phyloP scores from a whole-genome alignment of 2,888 invertebrate genomes.

The Mythimna pallens region DNA sequence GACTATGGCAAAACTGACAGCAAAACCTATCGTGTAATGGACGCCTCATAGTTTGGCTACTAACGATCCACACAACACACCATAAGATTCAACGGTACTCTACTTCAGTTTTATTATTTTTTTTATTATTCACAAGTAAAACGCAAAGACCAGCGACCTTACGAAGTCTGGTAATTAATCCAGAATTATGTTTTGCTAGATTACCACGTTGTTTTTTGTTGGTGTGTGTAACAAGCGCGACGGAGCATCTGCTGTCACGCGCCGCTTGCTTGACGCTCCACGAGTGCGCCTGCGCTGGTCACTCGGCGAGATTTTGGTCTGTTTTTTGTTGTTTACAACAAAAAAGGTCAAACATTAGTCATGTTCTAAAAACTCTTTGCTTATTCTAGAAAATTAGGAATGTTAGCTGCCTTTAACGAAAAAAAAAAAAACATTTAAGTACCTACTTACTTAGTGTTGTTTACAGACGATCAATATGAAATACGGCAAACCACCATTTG shows the following conservation, averaged over 20 bases:
- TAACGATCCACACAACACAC: not conserved
- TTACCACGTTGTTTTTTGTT: slow-evolving; percentile 51
- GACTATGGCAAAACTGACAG: too few species aligned
- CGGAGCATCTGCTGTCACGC: slow-evolving; percentile 62
- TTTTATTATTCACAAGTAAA: slow-evolving; percentile 39
- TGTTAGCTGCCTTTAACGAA: not conserved
- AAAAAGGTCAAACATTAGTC: slow-evolving; percentile 34
- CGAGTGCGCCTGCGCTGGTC: slow-evolving; percentile 29
- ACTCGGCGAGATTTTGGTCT: slow-evolving; percentile 42
- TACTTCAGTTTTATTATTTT: slow-evolving; percentile 4
- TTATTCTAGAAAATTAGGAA: not conserved
- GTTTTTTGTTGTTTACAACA: slow-evolving; percentile 36
- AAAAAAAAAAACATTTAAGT: not conserved
- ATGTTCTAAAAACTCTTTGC: slow-evolving; percentile 16
- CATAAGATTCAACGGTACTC: slow-evolving; percentile 10
- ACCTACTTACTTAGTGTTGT: not conserved
- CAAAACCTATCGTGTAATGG: too few species aligned
- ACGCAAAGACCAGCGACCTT: slow-evolving; percentile 36
- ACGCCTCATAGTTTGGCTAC: slow-evolving; percentile 2
- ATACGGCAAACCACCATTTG: slow-evolving; percentile 13
- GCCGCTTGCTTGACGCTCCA: slow-evolving; percentile 31
- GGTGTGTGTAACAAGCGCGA: slow-evolving; percentile 63
- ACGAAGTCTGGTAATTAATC: slow-evolving; percentile 56
- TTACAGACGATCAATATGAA: not conserved
- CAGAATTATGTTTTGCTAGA: slow-evolving; percentile 53